Evolutionary conservation across 2,113 vertebrate species (phyloP), one percentile per base, ranked within the genome.

Genomic region (Dermatemys mawii): DNA sequence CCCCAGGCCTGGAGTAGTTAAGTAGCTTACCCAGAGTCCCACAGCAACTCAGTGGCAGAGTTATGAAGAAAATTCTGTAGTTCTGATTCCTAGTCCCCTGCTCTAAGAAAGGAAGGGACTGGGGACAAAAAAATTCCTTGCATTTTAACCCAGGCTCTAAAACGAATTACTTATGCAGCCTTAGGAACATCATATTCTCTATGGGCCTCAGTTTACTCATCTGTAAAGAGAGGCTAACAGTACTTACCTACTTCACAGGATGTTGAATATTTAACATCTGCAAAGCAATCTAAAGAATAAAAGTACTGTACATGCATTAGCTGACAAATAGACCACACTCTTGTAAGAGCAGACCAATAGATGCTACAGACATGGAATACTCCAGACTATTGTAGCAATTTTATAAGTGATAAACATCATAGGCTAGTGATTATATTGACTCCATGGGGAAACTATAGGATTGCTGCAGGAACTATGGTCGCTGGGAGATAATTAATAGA

Each of bases 21-120:
- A 84, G 83, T 86, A 87, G 79, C 80, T 97, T 94, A 93, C 86
- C 93, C 90, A 90, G 95, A 94, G 82, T 89, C 88, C 91, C 93
- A 92, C 19, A 93, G 92, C 88, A 32, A 32, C 27, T 60, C 57
- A 60, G 16, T 60, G 57, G 57, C 57, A 70, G 35, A 96, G 91
- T 94, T 96, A 92, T 78, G n/a, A 78, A 38, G 35, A 70, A 38
- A 70, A 70, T 70, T 70, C 63, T n/a, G 63, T 17, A 35, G 63
- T 70, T n/a, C 35, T 67, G 17, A 67, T n/a, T n/a, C n/a, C n/a
- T n/a, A 19, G 35, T 19, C 35, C 35, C 35, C n/a, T 41, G 21
- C 67, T 38, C 67, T 86, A 87, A 90, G 90, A 95, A 96, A 97
- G 92, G 63, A 91, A 81, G 82, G 29, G 29, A 32, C 14, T 60